Evolutionary conservation across 2,888 invertebrate genomes (phyloP).

Genomic region (Meandrusa payeni): DNA sequence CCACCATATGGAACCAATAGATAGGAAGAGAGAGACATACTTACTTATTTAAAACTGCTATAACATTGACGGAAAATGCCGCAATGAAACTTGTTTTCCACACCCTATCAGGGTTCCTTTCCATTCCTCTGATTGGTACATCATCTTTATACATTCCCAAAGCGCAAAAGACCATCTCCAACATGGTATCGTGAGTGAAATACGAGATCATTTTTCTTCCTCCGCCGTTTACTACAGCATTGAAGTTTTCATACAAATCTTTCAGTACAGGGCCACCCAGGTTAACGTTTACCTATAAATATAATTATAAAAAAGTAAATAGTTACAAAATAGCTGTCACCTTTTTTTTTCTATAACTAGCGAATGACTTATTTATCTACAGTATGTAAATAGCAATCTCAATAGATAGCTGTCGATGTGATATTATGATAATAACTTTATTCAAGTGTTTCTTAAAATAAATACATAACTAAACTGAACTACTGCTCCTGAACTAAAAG

Average conservation of each 20-base stretch:
- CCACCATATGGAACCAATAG: no score
- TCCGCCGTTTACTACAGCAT: constrained; percentile 39
- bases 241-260: constrained; percentile 82
- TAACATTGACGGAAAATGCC: constrained; percentile 86
- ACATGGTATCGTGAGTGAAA: constrained; percentile 84
- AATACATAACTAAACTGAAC: no score
- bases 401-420: no score
- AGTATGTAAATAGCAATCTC: no score
- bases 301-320: no score
- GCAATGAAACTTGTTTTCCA: constrained; percentile 86
- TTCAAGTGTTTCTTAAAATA: no score
- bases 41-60: constrained; percentile 87
- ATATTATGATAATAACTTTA: no score
- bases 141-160: constrained; percentile 84
- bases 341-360: no score
- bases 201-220: constrained; percentile 81
- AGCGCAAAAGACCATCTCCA: constrained; percentile 83
- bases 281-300: constrained; percentile 77
- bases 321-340: no score
- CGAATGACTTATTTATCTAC: no score
- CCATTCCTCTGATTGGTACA: constrained; percentile 74
- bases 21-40: no score
- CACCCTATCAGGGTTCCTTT: constrained; percentile 76
- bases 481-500: no score
- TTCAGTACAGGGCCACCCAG: constrained; percentile 84